Percentiles rank a stretch among this genome's conserved stretches.
phyloP scores from a whole-genome alignment of 2,113 vertebrate species.

The Microcebus tavaratra region DNA sequence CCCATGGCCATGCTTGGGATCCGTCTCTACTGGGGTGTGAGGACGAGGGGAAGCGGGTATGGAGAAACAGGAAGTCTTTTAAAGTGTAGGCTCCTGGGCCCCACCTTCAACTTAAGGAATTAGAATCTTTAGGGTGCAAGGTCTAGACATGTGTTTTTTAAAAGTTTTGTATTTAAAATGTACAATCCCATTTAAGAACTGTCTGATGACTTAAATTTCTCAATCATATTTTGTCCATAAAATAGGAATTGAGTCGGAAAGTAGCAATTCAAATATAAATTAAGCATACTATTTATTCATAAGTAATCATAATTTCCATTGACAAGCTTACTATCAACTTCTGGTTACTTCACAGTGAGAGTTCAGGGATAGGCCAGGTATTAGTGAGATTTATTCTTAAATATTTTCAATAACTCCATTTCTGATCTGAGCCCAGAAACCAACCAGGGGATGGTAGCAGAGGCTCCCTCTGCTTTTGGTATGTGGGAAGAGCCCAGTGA shows the following conservation, averaged over 20 bases:
- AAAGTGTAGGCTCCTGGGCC: neutral
- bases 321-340: neutral
- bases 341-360: neutral
- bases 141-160: neutral
- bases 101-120: neutral
- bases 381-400: neutral
- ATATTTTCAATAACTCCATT: slow-evolving; percentile 17
- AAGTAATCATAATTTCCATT: neutral
- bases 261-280: neutral
- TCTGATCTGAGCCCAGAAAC: neutral
- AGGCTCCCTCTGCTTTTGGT: neutral
- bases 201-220: neutral
- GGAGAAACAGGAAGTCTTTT: neutral
- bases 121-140: neutral
- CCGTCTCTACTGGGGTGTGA: neutral
- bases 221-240: neutral
- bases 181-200: neutral
- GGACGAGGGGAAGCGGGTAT: rapidly evolving
- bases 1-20: neutral
- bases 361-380: neutral
- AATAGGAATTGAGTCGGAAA: neutral
- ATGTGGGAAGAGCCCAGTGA: neutral
- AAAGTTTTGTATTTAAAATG: neutral
- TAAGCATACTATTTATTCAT: neutral
- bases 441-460: neutral